A percentile compares a stretch with the other conserved stretches of the same genome.
Evolutionary conservation across 2,797 vertebrate genomes (phyloP).

Genomic region (Anabacerthia variegaticeps): DNA sequence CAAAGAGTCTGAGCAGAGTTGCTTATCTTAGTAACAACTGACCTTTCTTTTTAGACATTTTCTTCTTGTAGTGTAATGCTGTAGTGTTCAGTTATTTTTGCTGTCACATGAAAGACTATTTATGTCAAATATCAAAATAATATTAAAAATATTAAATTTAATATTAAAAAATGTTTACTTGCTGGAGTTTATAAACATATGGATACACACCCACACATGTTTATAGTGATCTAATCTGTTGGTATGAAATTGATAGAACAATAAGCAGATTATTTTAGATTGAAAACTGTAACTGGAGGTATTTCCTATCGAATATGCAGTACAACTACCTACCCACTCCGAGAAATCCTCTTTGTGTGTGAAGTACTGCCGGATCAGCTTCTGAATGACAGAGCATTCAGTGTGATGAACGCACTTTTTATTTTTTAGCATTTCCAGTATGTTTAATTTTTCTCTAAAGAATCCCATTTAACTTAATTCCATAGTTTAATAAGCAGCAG

Average conservation of each 20-base stretch:
- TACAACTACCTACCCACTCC: not conserved
- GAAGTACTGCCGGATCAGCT: not conserved
- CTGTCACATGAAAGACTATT: not conserved
- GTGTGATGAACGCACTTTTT: not conserved
- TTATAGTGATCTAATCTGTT: not conserved
- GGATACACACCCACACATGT: not conserved
- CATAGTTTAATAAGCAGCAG: not conserved
- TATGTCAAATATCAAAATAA: not conserved
- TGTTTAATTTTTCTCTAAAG: not conserved
- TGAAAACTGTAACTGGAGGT: not conserved
- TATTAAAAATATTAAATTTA: not conserved
- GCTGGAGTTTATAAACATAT: not conserved
- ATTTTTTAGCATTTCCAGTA: not conserved
- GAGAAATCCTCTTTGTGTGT: not conserved
- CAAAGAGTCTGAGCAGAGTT: not conserved
- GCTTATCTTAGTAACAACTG: not conserved
- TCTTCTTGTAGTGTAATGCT: not conserved
- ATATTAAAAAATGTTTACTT: not conserved
- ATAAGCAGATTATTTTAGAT: not conserved
- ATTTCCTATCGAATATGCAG: not conserved
- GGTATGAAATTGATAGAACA: not conserved
- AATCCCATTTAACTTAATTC: not conserved
- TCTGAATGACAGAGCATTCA: not conserved
- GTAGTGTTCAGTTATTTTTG: not conserved
- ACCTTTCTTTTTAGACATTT: not conserved